Evolutionary conservation across 2,797 vertebrate species (phyloP).

Genomic region (Sebastes trivittatus): DNA sequence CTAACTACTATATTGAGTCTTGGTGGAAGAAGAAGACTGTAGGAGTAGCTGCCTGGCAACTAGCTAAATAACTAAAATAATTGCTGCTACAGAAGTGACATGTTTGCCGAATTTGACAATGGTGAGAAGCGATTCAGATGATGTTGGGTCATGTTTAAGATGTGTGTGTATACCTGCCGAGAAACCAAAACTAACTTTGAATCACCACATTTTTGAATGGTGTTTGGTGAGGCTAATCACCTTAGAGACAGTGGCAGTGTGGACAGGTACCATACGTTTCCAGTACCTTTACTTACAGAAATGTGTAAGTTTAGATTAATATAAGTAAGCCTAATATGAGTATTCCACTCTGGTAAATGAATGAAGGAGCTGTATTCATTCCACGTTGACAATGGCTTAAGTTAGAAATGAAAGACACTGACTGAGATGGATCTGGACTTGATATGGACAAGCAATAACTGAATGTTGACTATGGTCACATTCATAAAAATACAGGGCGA

Average conservation of each 20-base stretch:
- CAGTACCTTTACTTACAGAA: not conserved
- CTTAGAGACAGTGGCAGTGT: not conserved
- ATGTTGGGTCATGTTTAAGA: rapidly evolving
- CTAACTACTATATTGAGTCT: not conserved
- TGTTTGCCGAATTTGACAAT: not conserved
- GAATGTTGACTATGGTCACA: not conserved
- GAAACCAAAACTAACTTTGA: not conserved
- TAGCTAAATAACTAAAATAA: not conserved
- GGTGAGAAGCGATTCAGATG: not conserved
- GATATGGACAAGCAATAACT: not conserved
- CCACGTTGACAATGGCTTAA: slow-evolving; percentile 53
- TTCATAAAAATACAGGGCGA: too few relatives aligned
- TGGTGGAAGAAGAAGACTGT: not conserved
- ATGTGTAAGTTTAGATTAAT: rapidly evolving
- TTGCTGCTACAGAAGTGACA: not conserved
- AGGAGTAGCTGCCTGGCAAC: not conserved
- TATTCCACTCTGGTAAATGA: not conserved
- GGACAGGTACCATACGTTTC: not conserved
- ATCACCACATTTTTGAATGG: not conserved
- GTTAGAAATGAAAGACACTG: not conserved
- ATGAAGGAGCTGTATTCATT: not conserved
- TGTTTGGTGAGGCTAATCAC: not conserved
- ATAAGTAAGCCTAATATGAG: too few relatives aligned
- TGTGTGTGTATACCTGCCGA: not conserved
- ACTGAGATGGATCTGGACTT: not conserved